These are phyloP conservation scores for Gymnorhina tibicen DNA, from an alignment of 2,113 vertebrate species.

Conservation along the genomic window DNA sequence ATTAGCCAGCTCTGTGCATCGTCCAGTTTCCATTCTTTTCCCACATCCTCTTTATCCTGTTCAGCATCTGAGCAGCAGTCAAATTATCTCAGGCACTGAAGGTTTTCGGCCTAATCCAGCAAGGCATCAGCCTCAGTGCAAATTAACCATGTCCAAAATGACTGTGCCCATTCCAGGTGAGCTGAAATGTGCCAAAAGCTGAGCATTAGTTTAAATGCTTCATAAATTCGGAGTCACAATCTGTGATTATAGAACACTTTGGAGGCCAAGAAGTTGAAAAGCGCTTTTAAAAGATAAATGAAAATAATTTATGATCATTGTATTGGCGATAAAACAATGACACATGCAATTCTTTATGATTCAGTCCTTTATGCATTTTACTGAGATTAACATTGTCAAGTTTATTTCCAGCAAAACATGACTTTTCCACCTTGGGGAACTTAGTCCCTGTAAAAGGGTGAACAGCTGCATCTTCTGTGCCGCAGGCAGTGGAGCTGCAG, in stretches of 20 bases:
- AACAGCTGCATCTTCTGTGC: not conserved
- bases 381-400: not conserved
- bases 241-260: not conserved
- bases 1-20: not conserved
- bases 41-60: not conserved
- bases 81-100: not conserved
- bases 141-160: not conserved
- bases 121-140: not conserved
- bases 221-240: not conserved
- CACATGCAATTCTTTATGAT: not conserved
- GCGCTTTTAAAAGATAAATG: not conserved
- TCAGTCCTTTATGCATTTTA: not conserved
- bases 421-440: not conserved
- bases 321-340: not conserved
- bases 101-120: not conserved
- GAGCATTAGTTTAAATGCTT: not conserved
- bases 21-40: not conserved
- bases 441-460: rapidly evolving
- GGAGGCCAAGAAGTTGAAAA: not conserved
- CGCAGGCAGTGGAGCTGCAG: not conserved
- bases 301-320: not conserved
- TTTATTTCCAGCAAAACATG: not conserved
- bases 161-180: not conserved
- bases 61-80: not conserved
- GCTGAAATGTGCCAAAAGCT: not conserved